Conservation (phyloP, 2,888 invertebrate species). For the Netelia melanura region DNA sequence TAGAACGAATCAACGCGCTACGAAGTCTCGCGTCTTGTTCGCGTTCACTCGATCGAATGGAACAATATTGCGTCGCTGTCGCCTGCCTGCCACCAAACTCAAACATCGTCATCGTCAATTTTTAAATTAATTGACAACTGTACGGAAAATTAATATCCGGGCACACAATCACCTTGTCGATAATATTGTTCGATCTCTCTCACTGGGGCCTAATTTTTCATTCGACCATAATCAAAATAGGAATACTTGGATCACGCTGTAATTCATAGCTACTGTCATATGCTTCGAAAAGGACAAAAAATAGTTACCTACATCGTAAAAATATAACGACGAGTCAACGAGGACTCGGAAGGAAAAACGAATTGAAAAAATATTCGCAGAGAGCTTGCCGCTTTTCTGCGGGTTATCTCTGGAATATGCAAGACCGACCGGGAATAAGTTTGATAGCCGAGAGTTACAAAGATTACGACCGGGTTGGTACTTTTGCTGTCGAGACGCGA, state of each 20-base stretch:
- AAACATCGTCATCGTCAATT: too few species aligned
- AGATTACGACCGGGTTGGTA: slow-evolving; percentile 6
- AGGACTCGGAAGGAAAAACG: background rate
- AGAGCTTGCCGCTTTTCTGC: background rate
- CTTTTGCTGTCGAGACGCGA: slow-evolving; percentile 1
- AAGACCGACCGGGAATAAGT: slow-evolving; percentile 36
- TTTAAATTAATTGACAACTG: too few species aligned
- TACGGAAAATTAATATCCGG: too few species aligned
- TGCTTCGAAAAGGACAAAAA: background rate
- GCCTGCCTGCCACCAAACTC: too few species aligned
- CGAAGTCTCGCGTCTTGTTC: slow-evolving; percentile 17
- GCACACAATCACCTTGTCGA: too few species aligned
- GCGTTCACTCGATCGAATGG: slow-evolving; percentile 53
- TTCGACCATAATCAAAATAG: background rate
- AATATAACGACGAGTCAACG: too few species aligned
- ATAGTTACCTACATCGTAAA: background rate
- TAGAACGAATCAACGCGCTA: slow-evolving; percentile 10
- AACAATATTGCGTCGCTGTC: slow-evolving; percentile 19
- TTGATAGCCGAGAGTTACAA: slow-evolving; percentile 49
- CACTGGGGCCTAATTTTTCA: too few species aligned
- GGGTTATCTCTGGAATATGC: background rate
- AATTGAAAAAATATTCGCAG: background rate
- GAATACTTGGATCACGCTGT: background rate
- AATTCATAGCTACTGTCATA: background rate
- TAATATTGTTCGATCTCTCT: too few species aligned